A percentile compares a stretch with the other conserved stretches of the same genome.
Conservation (phyloP, 2,888 invertebrate genomes). For the Mythimna impura region DNA sequence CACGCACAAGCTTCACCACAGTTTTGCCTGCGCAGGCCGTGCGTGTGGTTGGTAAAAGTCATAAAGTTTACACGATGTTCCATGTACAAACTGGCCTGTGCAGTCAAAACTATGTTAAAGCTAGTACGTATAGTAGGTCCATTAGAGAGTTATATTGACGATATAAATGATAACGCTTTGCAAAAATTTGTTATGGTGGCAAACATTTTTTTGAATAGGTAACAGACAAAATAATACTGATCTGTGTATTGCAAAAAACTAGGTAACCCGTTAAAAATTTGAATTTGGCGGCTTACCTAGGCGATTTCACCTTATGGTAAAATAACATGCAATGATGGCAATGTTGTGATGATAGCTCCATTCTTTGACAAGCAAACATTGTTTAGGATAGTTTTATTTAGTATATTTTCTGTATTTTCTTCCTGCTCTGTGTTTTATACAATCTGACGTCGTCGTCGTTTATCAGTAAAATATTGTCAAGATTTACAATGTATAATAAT, state of each 20-base stretch:
- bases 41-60: no score
- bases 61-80: no score
- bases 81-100: no score
- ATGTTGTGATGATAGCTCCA: slow-evolving; percentile 56
- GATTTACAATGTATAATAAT: slow-evolving; percentile 6
- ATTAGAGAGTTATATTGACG: background rate
- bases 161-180: background rate
- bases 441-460: slow-evolving; percentile 40
- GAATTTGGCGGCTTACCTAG: background rate
- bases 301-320: slow-evolving; percentile 25
- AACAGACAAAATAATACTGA: background rate
- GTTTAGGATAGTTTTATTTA: slow-evolving; percentile 41
- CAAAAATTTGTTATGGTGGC: background rate
- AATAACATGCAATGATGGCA: slow-evolving; percentile 71
- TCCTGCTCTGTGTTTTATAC: slow-evolving; percentile 44
- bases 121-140: no score
- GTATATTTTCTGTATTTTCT: slow-evolving; percentile 27
- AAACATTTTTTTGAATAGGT: background rate
- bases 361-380: slow-evolving; percentile 56
- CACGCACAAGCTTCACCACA: no score
- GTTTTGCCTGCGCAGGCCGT: no score
- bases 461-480: slow-evolving; percentile 40
- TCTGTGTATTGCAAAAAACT: slow-evolving; percentile 1
- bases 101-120: no score
- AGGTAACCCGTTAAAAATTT: background rate